Percentiles rank a stretch among this genome's conserved stretches.
Evolutionary conservation across 2,797 vertebrate species (phyloP).

Genomic region (Poeciliopsis gracilis): DNA sequence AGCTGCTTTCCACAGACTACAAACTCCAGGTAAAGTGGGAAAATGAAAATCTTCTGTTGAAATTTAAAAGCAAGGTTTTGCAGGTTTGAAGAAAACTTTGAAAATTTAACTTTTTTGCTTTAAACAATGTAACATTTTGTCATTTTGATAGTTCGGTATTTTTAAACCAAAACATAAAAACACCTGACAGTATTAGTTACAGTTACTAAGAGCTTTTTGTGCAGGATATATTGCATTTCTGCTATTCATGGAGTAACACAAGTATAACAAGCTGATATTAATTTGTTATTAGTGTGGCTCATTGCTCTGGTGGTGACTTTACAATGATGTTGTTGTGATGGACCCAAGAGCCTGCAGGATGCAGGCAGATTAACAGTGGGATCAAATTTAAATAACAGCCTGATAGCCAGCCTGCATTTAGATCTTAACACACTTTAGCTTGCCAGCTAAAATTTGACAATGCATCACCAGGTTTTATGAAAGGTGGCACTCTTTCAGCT

Average conservation of each 20-base stretch:
- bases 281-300: background rate
- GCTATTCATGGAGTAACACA: background rate
- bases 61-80: background rate
- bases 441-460: background rate
- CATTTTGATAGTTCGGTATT: background rate
- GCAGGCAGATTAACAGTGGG: background rate
- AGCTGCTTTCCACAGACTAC: conserved; percentile 19
- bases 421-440: background rate
- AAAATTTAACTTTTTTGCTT: background rate
- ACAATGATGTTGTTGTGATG: background rate
- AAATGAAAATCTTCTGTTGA: background rate
- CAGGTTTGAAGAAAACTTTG: background rate
- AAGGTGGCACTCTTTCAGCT: background rate
- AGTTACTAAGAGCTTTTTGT: background rate
- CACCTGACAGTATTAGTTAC: background rate
- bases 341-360: background rate
- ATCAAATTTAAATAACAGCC: background rate
- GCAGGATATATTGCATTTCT: background rate
- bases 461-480: background rate
- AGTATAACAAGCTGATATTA: background rate
- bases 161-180: background rate
- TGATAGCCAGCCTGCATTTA: background rate
- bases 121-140: background rate
- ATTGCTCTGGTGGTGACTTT: background rate
- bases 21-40: conserved; percentile 58